Evolutionary conservation across 2,113 vertebrate genomes (phyloP), one percentile per base, ranked within the genome.

Genomic region (Salvelinus fontinalis): DNA sequence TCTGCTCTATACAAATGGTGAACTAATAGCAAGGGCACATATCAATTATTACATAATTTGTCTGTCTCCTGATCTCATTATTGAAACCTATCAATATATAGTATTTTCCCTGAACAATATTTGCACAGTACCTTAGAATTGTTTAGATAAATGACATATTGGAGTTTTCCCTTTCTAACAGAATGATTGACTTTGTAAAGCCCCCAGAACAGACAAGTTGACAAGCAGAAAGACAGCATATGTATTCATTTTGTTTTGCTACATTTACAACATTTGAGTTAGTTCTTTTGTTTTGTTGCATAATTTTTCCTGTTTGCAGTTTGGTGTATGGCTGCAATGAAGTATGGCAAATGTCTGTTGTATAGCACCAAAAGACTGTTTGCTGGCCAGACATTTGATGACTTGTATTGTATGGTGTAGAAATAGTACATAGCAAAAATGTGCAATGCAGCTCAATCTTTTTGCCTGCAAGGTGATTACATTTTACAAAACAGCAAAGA

Each of bases 51-150:
- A 85, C 84, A 86, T 76, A 81, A 86, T 88, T 89, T 88, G 81
- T 54, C 31, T 39, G 69, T 90, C 83, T 91, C 88, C 82, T 91
- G 82, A 85, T 89, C 70, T 77, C 84, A 89, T 82, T 79, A 85
- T 81, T 89, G 75, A 86, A 85, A 89, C 86, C 84, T 85, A 75
- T 83, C 72, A 81, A 86, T 87, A 74, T 85, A 90, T 88, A 76
- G 75, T 76, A 86, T 73, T 86, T 89, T 92, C 92, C 90, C 90
- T 94, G 90, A 93, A 93, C 89, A 87, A 89, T 87, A 84, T 91
- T 91, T 92, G 91, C 91, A 93, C 92, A 93, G 92, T 93, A 93
- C 93, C 92, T 88, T 84, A 89, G 51, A 92, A 86, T 90, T 88
- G 89, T 84, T 85, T 85, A 84, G 86, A 89, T 87, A 91, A 91